Base-by-base conservation (phyloP, 1,140 invertebrate genomes). In the Glomeris maerens region DNA sequence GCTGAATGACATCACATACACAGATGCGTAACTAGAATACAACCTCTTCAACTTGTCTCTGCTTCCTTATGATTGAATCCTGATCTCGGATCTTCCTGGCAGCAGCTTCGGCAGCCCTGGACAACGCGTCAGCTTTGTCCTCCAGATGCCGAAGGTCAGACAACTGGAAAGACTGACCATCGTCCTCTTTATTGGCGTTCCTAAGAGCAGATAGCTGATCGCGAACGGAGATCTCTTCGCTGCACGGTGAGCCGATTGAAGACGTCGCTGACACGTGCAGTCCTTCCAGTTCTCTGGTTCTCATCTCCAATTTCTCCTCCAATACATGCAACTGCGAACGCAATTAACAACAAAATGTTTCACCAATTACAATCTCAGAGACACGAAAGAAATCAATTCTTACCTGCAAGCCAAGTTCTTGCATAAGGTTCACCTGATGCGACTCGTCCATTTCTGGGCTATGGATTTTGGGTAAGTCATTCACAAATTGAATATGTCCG, bases 151-250 rank as follows among this genome's bases (percentile, higher is more conserved):
- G 61, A 5, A 81, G 60, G 28, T 75, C 72, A 48, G 74, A 69
- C 2, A 42, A 17, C 20, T 5, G 25, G 17, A 25, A 17, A 42
- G 4, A 25, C 29, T 40, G 42, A 26, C 22, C 14, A 22, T 13
- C 1, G 17, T 22, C n/a, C 14, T 22, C 48, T 50, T 20, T 61
- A 55, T n/a, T 59, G 31, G 14, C 59, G 57, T 13, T 60, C 57
- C 39, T 57, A 57, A 50, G 31, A 3, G 27, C 27, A 14, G 26
- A 21, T 22, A 45, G 20, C 17, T 50, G 36, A 13, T 44, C 27
- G 40, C 77, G 72, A 2, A 81, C 80, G 0, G 83, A 85, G 29
- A 85, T 77, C 61, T 85, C 83, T 63, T 87, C 83, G 52, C 79
- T 83, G 21, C 78, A 80, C 31, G 81, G 80, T 54, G 78, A 78